These are phyloP conservation scores for Enteromius unitaeniatus DNA, from an alignment of 2,797 vertebrate species.

Conservation along the genomic window DNA sequence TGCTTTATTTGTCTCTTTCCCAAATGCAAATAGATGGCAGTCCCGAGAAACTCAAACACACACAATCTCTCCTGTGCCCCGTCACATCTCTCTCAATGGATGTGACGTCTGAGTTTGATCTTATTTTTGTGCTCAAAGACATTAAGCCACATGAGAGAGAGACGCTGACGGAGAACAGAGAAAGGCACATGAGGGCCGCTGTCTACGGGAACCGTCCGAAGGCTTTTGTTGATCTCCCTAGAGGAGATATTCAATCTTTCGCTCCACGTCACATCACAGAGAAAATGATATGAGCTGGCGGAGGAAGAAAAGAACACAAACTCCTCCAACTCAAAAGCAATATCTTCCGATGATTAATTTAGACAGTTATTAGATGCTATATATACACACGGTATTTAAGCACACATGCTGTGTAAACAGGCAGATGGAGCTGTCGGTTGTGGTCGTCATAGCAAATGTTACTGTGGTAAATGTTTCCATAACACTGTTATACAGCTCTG, in stretches of 20 bases:
- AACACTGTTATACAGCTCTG: background rate
- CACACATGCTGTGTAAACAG: constrained; percentile 6
- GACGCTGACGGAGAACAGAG: background rate
- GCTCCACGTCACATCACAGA: constrained; percentile 3
- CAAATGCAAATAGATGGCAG: constrained; percentile 29
- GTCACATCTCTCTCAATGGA: constrained; percentile 2
- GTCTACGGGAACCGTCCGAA: background rate
- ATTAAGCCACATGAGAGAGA: background rate
- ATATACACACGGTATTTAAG: background rate
- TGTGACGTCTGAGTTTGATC: constrained; percentile 35
- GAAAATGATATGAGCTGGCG: constrained; percentile 14
- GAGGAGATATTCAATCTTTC: constrained; percentile 27
- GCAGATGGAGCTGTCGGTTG: constrained; percentile 24
- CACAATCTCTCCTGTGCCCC: background rate
- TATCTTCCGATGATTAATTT: constrained; percentile 22
- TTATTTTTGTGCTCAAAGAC: constrained; percentile 3
- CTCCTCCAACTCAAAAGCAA: constrained; percentile 1
- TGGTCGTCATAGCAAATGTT: constrained; percentile 33
- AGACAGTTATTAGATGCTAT: constrained; percentile 1
- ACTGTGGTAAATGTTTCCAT: constrained; percentile 26
- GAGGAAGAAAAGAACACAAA: constrained; percentile 6
- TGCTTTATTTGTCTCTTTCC: constrained; percentile 23
- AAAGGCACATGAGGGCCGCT: constrained; percentile 13
- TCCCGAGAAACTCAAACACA: constrained; percentile 30
- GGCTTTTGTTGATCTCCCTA: constrained; percentile 16